Evolutionary conservation across 2,797 vertebrate genomes (phyloP).

Genomic region (Ataeniobius toweri): DNA sequence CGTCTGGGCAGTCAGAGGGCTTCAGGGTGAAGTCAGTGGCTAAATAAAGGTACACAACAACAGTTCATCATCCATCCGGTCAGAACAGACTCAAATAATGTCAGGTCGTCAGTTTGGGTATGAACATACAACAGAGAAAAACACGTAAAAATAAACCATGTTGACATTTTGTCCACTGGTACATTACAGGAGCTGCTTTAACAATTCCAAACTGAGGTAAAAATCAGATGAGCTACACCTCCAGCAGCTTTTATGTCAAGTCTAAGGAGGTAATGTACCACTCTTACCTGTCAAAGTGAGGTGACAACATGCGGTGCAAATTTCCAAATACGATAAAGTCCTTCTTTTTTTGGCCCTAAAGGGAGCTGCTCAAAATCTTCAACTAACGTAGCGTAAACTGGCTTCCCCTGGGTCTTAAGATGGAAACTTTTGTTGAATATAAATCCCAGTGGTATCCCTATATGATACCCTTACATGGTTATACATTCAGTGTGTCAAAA

Average conservation of each 20-base stretch:
- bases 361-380: not conserved
- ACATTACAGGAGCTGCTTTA: not conserved
- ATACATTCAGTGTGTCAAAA: not conserved
- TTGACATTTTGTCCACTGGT: not conserved
- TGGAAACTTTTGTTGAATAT: not conserved
- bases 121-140: conserved; percentile 29
- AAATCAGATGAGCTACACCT: not conserved
- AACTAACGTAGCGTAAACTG: not conserved
- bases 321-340: not conserved
- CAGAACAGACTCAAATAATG: conserved; percentile 45
- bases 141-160: conserved; percentile 1
- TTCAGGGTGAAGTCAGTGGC: conserved; percentile 93
- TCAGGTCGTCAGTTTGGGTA: conserved; percentile 32
- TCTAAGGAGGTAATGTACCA: not conserved
- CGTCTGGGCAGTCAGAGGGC: conserved; percentile 87
- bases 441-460: not conserved
- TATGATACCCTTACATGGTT: not conserved
- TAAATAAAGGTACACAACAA: conserved; percentile 66
- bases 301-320: not conserved
- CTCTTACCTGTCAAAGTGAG: conserved; percentile 5
- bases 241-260: not conserved
- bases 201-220: not conserved
- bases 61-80: conserved; percentile 22
- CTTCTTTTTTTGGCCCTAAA: not conserved
- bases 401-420: not conserved